phyloP scores from a whole-genome alignment of 2,888 invertebrate species.

The Lacanobia oleracea region DNA sequence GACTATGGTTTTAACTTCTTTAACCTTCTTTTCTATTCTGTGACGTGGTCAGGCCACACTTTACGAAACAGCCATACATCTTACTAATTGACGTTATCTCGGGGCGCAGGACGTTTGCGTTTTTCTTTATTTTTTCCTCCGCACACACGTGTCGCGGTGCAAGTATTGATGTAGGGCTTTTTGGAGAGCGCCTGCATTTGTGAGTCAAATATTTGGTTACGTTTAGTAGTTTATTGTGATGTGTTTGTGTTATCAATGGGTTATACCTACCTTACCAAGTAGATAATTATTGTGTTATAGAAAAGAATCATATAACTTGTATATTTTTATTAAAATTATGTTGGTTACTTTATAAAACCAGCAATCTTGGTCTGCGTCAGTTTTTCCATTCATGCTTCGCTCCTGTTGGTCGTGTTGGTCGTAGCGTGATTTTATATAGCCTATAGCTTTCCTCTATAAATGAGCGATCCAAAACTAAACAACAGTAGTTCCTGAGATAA shows the following conservation, averaged over 20 bases:
- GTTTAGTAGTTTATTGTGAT: background rate
- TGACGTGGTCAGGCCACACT: slow-evolving; percentile 52
- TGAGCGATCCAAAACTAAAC: no score
- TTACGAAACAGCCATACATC: slow-evolving; percentile 74
- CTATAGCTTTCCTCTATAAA: no score
- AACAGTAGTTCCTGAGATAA: no score
- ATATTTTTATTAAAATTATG: no score
- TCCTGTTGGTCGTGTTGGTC: no score
- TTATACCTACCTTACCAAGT: no score
- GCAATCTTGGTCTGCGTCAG: no score
- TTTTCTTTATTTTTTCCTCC: slow-evolving; percentile 70
- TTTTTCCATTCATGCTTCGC: no score
- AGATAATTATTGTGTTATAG: no score
- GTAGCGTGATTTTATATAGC: no score
- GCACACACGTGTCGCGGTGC: slow-evolving; percentile 64
- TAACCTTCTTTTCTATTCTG: slow-evolving; percentile 12
- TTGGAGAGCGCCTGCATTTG: slow-evolving; percentile 30
- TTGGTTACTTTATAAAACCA: no score
- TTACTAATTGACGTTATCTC: slow-evolving; percentile 80
- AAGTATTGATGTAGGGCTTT: slow-evolving; percentile 44
- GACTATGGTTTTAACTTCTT: background rate
- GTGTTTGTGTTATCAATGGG: background rate
- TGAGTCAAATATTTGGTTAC: slow-evolving; percentile 38
- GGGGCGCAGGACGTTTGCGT: slow-evolving; percentile 65
- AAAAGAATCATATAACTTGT: no score